Conservation (phyloP, 2,888 invertebrate species). For the Chironomus tentans region DNA sequence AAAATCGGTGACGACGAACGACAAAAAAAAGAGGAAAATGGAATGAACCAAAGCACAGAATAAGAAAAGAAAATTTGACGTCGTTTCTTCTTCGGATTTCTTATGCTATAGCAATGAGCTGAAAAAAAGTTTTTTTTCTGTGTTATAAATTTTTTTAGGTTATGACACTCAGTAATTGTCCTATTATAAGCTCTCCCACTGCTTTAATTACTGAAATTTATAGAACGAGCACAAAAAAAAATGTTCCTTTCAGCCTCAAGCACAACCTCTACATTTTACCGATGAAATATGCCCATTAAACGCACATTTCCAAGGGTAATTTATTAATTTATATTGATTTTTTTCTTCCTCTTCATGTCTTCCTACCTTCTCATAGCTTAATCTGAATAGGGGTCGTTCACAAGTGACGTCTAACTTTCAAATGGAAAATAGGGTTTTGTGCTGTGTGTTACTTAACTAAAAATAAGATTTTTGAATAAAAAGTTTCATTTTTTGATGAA, state of each 20-base stretch:
- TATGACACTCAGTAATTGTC: not conserved
- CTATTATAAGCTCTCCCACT: not conserved
- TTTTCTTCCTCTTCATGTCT: not conserved
- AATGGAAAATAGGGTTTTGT: too few relatives aligned
- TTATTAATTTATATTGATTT: constrained; percentile 6
- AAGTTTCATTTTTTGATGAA: too few relatives aligned
- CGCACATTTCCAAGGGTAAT: not conserved
- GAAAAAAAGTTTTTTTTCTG: not conserved
- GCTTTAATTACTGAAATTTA: not conserved
- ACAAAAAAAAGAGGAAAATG: not conserved
- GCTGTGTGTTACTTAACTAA: too few relatives aligned
- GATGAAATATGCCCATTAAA: not conserved
- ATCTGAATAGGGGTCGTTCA: too few relatives aligned
- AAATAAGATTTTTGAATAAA: too few relatives aligned
- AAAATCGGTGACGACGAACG: too few relatives aligned
- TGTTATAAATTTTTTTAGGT: not conserved
- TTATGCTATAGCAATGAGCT: not conserved
- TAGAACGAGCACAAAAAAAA: not conserved
- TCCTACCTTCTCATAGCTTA: too few relatives aligned
- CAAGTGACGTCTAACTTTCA: too few relatives aligned
- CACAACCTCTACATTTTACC: not conserved
- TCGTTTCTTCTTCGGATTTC: not conserved
- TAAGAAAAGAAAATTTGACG: too few relatives aligned
- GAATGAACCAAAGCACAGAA: not conserved
- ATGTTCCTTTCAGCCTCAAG: too few relatives aligned